Conservation (phyloP, 2,797 vertebrate genomes). For the Paratrypauchen microcephalus region DNA sequence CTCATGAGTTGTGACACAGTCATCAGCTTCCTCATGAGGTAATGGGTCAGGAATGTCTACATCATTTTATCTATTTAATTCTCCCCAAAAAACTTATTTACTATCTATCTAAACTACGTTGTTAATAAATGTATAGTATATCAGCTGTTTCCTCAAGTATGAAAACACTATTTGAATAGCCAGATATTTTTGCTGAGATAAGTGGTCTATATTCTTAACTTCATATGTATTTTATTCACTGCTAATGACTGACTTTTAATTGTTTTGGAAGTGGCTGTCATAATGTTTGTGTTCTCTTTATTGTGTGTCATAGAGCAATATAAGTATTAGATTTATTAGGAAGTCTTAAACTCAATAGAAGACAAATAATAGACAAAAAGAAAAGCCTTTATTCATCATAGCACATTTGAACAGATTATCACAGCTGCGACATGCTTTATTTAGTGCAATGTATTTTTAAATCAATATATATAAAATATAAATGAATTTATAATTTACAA, state of each 20-base stretch:
- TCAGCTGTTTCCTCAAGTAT: background rate
- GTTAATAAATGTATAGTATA: background rate
- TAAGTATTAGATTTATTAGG: background rate
- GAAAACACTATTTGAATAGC: background rate
- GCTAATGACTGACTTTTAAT: background rate
- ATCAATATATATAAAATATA: no score
- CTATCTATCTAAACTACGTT: background rate
- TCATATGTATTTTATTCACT: background rate
- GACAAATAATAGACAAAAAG: no score
- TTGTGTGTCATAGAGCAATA: background rate
- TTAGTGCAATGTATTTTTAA: no score
- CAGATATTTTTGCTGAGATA: background rate
- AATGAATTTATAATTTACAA: no score
- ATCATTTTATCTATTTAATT: background rate
- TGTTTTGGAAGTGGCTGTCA: background rate
- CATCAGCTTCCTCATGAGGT: background rate
- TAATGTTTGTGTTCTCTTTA: background rate
- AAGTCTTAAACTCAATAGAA: no score
- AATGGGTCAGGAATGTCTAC: background rate
- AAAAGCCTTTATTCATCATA: no score
- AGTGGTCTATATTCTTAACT: background rate
- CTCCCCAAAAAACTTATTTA: background rate
- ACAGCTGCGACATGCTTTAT: no score
- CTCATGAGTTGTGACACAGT: conserved; percentile 4
- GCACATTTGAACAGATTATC: no score